phyloP scores from a whole-genome alignment of 2,888 invertebrate genomes.

The Mythimna pallens region DNA sequence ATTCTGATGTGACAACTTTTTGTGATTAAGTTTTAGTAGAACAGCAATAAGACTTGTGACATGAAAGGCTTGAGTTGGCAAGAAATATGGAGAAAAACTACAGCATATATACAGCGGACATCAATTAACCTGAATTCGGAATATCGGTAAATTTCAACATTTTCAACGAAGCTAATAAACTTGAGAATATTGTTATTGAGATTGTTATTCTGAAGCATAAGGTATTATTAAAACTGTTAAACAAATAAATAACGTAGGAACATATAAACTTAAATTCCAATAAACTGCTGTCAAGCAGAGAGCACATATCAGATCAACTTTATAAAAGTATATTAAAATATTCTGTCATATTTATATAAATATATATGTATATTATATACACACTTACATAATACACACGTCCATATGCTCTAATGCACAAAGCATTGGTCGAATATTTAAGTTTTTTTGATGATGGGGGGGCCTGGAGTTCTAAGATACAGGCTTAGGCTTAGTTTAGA shows the following conservation, averaged over 20 bases:
- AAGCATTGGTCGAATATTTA: too few species aligned
- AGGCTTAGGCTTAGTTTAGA: too few species aligned
- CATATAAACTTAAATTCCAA: not conserved
- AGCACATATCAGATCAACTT: too few species aligned
- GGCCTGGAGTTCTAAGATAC: too few species aligned
- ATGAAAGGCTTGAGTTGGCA: slow-evolving; percentile 4
- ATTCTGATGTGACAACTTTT: slow-evolving; percentile 39
- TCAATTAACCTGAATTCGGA: slow-evolving; percentile 27
- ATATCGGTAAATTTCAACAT: slow-evolving; percentile 2
- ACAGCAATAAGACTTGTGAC: slow-evolving; percentile 17
- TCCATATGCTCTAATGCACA: too few species aligned
- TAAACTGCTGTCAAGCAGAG: not conserved
- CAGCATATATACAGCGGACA: slow-evolving; percentile 7
- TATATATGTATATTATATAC: too few species aligned
- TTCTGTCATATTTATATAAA: too few species aligned
- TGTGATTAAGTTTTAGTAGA: slow-evolving; percentile 18
- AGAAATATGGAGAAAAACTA: slow-evolving; percentile 29
- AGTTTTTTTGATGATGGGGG: too few species aligned
- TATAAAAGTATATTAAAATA: too few species aligned
- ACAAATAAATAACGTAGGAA: not conserved
- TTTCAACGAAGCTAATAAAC: not conserved
- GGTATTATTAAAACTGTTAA: not conserved
- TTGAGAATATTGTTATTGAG: not conserved
- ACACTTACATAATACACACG: too few species aligned
- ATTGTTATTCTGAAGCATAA: not conserved